Conservation (phyloP, 2,113 vertebrate species). For the Abramis brama region DNA sequence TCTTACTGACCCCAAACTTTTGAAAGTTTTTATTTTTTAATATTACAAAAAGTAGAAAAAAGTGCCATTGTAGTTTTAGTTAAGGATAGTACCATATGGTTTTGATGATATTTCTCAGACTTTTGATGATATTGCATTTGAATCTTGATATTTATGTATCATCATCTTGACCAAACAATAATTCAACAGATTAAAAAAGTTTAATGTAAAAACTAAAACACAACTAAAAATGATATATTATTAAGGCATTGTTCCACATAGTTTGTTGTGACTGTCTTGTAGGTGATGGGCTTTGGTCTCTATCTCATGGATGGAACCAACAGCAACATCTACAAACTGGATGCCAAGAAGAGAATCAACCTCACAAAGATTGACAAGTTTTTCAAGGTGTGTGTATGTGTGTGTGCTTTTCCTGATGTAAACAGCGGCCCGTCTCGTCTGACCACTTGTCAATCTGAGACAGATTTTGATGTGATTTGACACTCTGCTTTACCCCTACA, state of each 20-base stretch:
- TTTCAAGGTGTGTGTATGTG: conserved; percentile 85
- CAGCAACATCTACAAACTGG: conserved; percentile 97
- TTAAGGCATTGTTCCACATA: background rate
- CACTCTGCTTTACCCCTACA: conserved; percentile 58
- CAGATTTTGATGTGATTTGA: background rate
- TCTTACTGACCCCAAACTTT: no score
- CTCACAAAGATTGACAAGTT: conserved; percentile 96
- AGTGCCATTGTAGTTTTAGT: background rate
- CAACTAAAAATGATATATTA: background rate
- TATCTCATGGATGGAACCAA: conserved; percentile 95
- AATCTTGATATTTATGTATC: background rate
- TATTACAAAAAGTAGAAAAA: background rate
- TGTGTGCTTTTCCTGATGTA: background rate
- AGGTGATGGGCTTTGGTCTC: conserved; percentile 99
- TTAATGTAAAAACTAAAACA: background rate
- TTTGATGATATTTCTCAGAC: background rate
- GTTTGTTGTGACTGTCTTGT: conserved; percentile 4
- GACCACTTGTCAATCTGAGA: background rate
- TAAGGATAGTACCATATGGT: background rate
- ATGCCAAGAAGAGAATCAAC: conserved; percentile 98
- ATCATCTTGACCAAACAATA: background rate
- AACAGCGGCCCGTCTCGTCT: background rate
- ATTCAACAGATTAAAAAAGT: background rate
- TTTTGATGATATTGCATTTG: background rate
- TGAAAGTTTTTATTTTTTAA: background rate